phyloP scores from a whole-genome alignment of 92 coral and sea anemone species.

The Parazoanthus darwini region DNA sequence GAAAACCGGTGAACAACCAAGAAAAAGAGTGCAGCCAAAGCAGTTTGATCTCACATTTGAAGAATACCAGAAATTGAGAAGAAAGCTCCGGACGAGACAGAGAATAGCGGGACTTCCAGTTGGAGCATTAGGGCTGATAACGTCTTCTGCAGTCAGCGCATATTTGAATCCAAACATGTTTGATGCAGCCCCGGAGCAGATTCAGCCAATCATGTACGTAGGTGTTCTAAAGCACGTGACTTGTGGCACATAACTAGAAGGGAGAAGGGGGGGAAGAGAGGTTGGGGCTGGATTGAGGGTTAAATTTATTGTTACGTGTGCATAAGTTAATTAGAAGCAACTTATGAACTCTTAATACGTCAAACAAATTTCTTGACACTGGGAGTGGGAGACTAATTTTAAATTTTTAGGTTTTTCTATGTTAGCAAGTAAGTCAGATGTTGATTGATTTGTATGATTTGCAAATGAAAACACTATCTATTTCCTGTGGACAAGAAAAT shows the following conservation, averaged over 20 bases:
- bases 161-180: constrained; percentile 94
- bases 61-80: constrained; percentile 85
- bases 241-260: neutral
- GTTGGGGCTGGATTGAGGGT: too few relatives aligned
- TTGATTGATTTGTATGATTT: too few relatives aligned
- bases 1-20: neutral
- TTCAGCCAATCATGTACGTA: constrained; percentile 95
- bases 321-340: too few relatives aligned
- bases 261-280: too few relatives aligned
- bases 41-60: constrained; percentile 80
- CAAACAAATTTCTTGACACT: too few relatives aligned
- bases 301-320: too few relatives aligned
- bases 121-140: constrained; percentile 79
- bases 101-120: constrained; percentile 93
- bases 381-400: too few relatives aligned
- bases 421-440: too few relatives aligned
- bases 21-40: constrained; percentile 41
- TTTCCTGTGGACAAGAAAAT: too few relatives aligned
- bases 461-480: too few relatives aligned
- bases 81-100: constrained; percentile 86
- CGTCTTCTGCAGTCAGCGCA: constrained; percentile 92
- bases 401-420: too few relatives aligned
- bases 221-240: constrained; percentile 1
- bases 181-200: constrained; percentile 99
- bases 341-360: too few relatives aligned